Evolutionary conservation across 1,140 invertebrate species (phyloP).

Genomic region (Drosophila tropicalis): DNA sequence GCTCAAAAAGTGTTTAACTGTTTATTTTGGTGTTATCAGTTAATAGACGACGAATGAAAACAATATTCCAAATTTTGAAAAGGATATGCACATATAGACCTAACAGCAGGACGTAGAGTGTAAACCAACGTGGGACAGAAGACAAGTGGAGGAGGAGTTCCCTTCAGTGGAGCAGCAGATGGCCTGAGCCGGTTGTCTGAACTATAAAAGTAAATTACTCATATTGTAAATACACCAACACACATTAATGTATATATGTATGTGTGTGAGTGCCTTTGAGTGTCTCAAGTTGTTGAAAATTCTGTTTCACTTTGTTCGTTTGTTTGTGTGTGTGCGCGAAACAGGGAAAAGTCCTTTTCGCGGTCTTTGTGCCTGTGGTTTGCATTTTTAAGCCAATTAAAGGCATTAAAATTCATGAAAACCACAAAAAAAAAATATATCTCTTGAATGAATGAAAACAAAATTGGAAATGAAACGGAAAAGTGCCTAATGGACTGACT

Average conservation of each 20-base stretch:
- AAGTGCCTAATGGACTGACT: conserved; percentile 67
- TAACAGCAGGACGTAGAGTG: background rate
- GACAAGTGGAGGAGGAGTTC: background rate
- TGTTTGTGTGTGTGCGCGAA: conserved; percentile 3
- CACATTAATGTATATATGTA: background rate
- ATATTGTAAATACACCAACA: background rate
- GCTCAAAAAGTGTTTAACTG: conserved; percentile 30
- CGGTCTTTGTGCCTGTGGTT: conserved; percentile 19
- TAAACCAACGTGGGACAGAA: background rate
- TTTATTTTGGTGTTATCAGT: conserved; percentile 55
- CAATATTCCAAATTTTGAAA: conserved; percentile 5
- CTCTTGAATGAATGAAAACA: conserved; percentile 32
- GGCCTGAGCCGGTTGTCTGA: conserved; percentile 22
- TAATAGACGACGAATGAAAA: conserved; percentile 1
- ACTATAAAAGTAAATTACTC: conserved; percentile 23
- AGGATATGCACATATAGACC: background rate
- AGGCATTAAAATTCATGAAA: conserved; percentile 47
- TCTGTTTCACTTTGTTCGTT: background rate
- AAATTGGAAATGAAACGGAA: conserved; percentile 58
- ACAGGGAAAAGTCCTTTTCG: conserved; percentile 36
- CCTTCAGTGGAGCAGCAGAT: conserved; percentile 4
- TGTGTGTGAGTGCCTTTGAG: conserved; percentile 39
- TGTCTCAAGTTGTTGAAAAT: conserved; percentile 34
- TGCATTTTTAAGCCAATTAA: conserved; percentile 69
- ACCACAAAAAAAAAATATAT: background rate